A percentile compares a stretch with the other conserved stretches of the same genome.
These are phyloP conservation scores for Tarsius wallacei DNA, from an alignment of 2,797 vertebrate species.

Conservation along the genomic window DNA sequence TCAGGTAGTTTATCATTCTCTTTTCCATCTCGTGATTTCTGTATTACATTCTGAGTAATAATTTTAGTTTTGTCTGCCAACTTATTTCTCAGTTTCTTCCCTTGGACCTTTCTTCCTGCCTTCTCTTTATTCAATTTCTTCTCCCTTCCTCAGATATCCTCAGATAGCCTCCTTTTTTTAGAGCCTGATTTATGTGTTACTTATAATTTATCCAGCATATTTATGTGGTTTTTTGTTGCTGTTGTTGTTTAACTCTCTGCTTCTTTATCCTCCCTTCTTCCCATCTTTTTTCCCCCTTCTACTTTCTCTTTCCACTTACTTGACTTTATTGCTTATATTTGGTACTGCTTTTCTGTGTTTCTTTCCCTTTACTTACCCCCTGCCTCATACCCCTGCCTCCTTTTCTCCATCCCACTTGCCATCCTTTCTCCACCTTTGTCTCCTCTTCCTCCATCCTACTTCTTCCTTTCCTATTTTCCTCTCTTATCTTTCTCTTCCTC, in stretches of 20 bases:
- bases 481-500: neutral
- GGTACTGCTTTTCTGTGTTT: neutral
- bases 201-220: constrained; percentile 17
- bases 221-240: neutral
- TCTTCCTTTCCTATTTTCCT: neutral
- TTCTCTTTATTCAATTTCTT: neutral
- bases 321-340: neutral
- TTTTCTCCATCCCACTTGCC: neutral
- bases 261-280: neutral
- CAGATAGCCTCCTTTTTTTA: neutral
- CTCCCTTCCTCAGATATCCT: neutral
- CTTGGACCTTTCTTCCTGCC: neutral
- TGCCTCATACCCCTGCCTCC: neutral
- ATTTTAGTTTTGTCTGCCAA: neutral
- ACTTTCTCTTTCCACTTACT: neutral
- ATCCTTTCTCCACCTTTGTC: neutral
- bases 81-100: neutral
- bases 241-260: neutral
- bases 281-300: neutral
- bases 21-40: neutral
- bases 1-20: neutral
- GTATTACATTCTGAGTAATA: neutral
- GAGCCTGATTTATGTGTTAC: neutral
- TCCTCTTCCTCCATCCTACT: neutral
- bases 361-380: neutral